Evolutionary conservation across 2,888 invertebrate species (phyloP), one percentile per base, ranked within the genome.

Genomic region (Cloeon dipterum): DNA sequence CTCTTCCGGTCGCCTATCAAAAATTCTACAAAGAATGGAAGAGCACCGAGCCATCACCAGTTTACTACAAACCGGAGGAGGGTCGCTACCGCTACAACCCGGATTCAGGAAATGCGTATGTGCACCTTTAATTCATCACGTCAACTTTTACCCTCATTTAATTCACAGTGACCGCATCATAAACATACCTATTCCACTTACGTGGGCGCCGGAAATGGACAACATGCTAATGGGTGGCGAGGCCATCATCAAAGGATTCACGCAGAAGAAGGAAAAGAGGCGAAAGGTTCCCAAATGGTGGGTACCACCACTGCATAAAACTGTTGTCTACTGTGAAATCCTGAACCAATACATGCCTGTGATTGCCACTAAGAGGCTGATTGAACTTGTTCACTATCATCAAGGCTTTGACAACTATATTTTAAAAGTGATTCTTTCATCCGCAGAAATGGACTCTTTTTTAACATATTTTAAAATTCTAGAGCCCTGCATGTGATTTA

Each of bases 141-240:
- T 16, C n/a, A n/a, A 20, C 36, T 14, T 26, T 37, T 32, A 32
- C 8, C 14, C 23, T 37, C 11, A 26, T 43, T 39, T 35, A 39
- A 35, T 34, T 45, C 44, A 10, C 44, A 70, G 70, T 10, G 52
- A 58, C 40, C 74, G 74, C 1, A 59, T 85, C 35, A 79, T 85
- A 52, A 77, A 86, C 59, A 49, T 70, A 29, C 70, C 77, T 20
- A 56, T 94, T 20, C 81, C 78, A 2, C 50, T 89, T 2, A 67
- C 69, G 43, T 76, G 70, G 52, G 82, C 93, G 0, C 61, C 66
- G 26, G 85, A 94, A 59, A 62, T 75, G 39, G 62, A 93, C 52
- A 50, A 70, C 32, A 93, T 93, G 21, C 63, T 98, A 43, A 96
- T 94, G 94, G 96, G 93, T 42, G 96, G 96, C 7, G 98, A 98